These are phyloP conservation scores for Palythoa grandiflora DNA, from an alignment of 92 coral and sea anemone species.

Conservation along the genomic window DNA sequence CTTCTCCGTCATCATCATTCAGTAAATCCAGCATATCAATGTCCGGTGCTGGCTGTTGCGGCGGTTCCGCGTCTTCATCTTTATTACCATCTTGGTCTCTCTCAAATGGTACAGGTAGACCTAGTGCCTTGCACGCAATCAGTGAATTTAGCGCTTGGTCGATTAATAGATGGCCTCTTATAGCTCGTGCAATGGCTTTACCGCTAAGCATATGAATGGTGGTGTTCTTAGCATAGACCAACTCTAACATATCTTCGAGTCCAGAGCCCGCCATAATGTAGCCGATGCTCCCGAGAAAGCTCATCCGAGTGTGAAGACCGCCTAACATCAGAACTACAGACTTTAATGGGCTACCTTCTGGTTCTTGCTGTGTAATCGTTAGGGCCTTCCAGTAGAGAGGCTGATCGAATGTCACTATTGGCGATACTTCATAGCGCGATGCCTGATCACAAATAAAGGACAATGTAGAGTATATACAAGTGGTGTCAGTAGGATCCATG, in stretches of 20 bases:
- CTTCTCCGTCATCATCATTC: no score
- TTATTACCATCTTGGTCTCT: no score
- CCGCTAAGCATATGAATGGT: slow-evolving; percentile 67
- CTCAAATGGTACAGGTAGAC: no score
- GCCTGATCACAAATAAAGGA: slow-evolving; percentile 60
- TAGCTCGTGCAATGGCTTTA: slow-evolving; percentile 61
- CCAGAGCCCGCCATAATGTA: slow-evolving; percentile 67
- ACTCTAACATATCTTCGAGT: slow-evolving; percentile 55
- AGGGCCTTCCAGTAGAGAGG: slow-evolving; percentile 74
- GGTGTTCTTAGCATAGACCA: slow-evolving; percentile 63
- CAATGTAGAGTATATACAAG: slow-evolving; percentile 64
- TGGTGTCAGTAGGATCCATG: slow-evolving; percentile 63
- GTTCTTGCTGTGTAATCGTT: slow-evolving; percentile 48
- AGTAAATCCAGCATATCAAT: no score
- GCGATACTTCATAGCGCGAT: slow-evolving; percentile 47
- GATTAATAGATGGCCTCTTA: slow-evolving; percentile 40
- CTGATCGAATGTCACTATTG: slow-evolving; percentile 67
- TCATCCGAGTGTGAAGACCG: slow-evolving; percentile 70
- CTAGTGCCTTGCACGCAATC: slow-evolving; percentile 20
- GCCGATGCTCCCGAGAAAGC: slow-evolving; percentile 63
- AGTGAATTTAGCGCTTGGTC: slow-evolving; percentile 42
- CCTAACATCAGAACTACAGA: slow-evolving; percentile 61
- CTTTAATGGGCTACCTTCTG: slow-evolving; percentile 40
- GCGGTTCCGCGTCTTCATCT: no score
- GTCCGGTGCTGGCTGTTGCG: no score